Evolutionary conservation across 2,888 invertebrate species (phyloP), one percentile per base, ranked within the genome.

Genomic region (Tetheella fluctuosa): DNA sequence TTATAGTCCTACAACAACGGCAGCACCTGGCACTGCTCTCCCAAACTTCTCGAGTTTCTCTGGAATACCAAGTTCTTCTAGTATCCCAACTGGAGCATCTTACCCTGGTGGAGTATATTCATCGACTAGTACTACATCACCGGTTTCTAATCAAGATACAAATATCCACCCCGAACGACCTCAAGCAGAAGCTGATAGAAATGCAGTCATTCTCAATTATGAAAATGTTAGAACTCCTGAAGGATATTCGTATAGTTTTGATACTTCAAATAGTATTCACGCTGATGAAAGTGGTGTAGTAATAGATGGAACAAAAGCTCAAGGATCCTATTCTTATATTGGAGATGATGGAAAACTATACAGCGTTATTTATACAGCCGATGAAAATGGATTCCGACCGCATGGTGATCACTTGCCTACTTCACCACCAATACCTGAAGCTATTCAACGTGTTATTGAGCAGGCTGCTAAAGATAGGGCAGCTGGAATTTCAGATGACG

Each of bases 311-410:
- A 83, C 86, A 0, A 86, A 80, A 79, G 87, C 87, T 15, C 71
- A 83, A 64, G 91, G 91, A 23, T 75, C 83, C 2, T 92, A 83
- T 67, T 90, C 91, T 1, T 91, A 90, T 15, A 83, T 73, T 10
- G 90, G 91, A 55, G 91, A 91, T 70, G 90, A 92, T 73, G 91
- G 90, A 25, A 88, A 88, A 71, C 23, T 84, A 0, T 91, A 91
- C 37, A 83, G 72, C 39, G 74, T 91, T 0, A 68, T 68, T 28
- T 91, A 91, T 56, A 83, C 87, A 2, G 91, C 92, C 52, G 90
- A 91, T 76, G 89, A 91, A 74, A 88, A 90, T 68, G 91, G 91
- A 0, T 92, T 87, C 58, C 79, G 69, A 68, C 88, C 92, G 2
- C 73, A 64, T 34, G 91, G 91, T 59, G 90, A 88, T 61, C 91